Base-by-base conservation (phyloP, 2,888 invertebrate genomes). In the Drosophila gaucha region DNA sequence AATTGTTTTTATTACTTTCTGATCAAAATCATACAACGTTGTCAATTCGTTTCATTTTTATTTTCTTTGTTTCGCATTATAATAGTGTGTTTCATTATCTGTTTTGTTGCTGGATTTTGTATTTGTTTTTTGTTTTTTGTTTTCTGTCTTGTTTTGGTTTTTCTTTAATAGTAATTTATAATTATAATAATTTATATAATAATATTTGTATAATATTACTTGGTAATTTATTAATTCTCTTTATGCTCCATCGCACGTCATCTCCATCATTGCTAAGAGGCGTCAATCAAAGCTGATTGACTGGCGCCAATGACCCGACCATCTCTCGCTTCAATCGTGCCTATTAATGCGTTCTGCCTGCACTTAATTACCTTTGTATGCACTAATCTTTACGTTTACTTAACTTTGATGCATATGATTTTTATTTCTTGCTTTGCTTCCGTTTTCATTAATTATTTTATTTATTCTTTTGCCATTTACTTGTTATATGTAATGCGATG, bases 11-110 rank as follows among this genome's bases (percentile, higher is more conserved):
- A 83, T 88, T 89, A 89, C 84, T 89, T 89, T 89, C 89, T 91
- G 90, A 91, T 90, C 90, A 91, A 90, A 90, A 90, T 90, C 89
- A 91, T 90, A 90, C 90, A 90, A 90, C 90, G 89, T 89, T 91
- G 80, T 90, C 89, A 90, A 90, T 90, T 90, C 85, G 89, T 90
- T 89, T 71, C 73, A 68, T 68, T 65, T 56, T 46, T 43, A 31
- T 38, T 50, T 49, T 59, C 50, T 47, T 65, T 65, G 20, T 64
- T 46, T 70, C 72, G 71, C 68, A 56, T 75, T 78, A 75, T 78
- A 68, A 73, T 78, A 69, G 69, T 78, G 70, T 73, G 69, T 73
- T 52, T 70, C 51, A 56, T 71, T 71, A 89, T 89, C 79, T 78
- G 84, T 78, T 85, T 63, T 69, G 67, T 59, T 63, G 44, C 52